Conservation (phyloP, 35 echinoderm and acorn worm genomes). For the Apostichopus californicus region DNA sequence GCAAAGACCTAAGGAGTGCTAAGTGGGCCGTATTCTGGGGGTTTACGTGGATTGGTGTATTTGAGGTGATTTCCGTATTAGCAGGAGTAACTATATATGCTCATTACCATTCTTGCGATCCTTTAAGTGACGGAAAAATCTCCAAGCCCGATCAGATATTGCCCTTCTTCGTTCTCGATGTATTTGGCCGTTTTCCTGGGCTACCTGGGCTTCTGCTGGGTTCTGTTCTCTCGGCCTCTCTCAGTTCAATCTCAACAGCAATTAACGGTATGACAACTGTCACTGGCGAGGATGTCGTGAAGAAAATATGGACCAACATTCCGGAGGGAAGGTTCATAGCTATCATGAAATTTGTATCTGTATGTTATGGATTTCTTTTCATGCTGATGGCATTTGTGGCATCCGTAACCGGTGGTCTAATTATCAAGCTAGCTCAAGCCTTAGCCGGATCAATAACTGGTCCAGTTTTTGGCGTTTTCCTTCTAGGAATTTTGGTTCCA, state of each 20-base stretch:
- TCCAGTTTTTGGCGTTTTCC: conserved; percentile 8
- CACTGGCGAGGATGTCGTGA: neutral
- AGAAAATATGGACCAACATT: neutral
- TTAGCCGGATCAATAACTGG: conserved; percentile 5
- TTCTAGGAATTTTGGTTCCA: conserved; percentile 22
- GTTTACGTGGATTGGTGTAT: neutral
- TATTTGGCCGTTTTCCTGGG: conserved; percentile 15
- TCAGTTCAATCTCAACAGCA: conserved; percentile 19
- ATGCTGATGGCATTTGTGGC: conserved; percentile 18
- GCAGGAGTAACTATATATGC: neutral
- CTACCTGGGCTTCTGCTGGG: conserved; percentile 14
- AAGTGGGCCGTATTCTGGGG: conserved; percentile 14
- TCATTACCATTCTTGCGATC: too few relatives aligned
- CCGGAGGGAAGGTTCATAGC: neutral
- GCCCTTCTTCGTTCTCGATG: conserved; percentile 36
- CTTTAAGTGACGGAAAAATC: neutral
- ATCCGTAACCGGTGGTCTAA: neutral
- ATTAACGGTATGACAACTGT: conserved; percentile 20
- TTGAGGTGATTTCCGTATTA: neutral
- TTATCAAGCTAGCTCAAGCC: conserved; percentile 19
- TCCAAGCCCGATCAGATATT: conserved; percentile 11
- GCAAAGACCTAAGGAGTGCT: conserved; percentile 37
- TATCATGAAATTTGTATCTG: conserved; percentile 4
- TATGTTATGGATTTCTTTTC: neutral
- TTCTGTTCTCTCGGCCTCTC: neutral